Percentiles rank a stretch among this genome's conserved stretches.
Evolutionary conservation across 1,140 invertebrate genomes (phyloP).

Genomic region (Adoxophyes honmai): DNA sequence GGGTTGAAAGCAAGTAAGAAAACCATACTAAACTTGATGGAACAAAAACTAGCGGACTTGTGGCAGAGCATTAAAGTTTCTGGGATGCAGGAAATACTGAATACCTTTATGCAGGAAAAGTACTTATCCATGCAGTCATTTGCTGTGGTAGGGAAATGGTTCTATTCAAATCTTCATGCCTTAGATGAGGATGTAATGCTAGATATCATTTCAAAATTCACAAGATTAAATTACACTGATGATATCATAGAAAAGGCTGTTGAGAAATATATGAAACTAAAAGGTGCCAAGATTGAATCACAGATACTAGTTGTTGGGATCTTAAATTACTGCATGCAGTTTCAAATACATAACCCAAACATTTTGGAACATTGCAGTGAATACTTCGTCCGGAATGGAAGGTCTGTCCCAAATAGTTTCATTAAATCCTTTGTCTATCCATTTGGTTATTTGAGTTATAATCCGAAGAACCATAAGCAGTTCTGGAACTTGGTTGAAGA

Average conservation of each 20-base stretch:
- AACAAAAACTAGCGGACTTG: slow-evolving; percentile 78
- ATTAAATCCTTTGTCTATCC: slow-evolving; percentile 79
- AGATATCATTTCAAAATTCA: slow-evolving; percentile 79
- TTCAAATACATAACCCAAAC: slow-evolving; percentile 77
- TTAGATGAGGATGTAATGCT: slow-evolving; percentile 79
- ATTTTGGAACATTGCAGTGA: slow-evolving; percentile 79
- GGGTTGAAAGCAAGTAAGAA: slow-evolving; percentile 80
- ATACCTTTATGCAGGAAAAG: slow-evolving; percentile 60
- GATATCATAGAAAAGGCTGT: slow-evolving; percentile 78
- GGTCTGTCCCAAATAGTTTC: slow-evolving; percentile 73
- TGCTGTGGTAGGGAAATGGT: slow-evolving; percentile 78
- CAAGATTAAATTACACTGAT: slow-evolving; percentile 76
- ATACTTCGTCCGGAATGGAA: slow-evolving; percentile 78
- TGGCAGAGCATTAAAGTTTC: slow-evolving; percentile 78
- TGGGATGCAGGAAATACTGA: slow-evolving; percentile 79
- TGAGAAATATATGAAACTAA: slow-evolving; percentile 79
- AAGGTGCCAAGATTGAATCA: slow-evolving; percentile 73
- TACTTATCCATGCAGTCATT: slow-evolving; percentile 70
- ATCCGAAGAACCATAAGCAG: slow-evolving; percentile 70
- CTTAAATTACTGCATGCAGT: slow-evolving; percentile 80
- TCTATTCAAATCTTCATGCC: slow-evolving; percentile 80
- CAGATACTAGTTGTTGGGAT: slow-evolving; percentile 79
- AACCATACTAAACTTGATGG: slow-evolving; percentile 80
- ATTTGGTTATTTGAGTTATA: slow-evolving; percentile 81
- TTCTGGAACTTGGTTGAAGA: slow-evolving; percentile 82